These are phyloP conservation scores for Panthera tigris DNA, from an alignment of 2,113 vertebrate species.

Conservation along the genomic window DNA sequence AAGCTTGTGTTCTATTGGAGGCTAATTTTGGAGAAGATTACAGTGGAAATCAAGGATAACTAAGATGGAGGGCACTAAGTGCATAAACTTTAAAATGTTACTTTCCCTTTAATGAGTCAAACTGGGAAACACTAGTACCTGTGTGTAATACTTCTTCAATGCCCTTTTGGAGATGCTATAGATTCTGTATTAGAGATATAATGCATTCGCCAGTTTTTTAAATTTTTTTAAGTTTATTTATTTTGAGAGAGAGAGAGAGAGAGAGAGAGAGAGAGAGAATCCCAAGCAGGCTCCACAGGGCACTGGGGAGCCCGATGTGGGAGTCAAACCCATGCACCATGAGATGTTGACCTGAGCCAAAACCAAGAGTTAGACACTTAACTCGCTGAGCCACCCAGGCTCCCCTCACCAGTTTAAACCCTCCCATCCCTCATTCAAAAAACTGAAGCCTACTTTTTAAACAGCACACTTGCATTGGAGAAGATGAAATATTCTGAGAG, in stretches of 20 bases:
- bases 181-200: not conserved
- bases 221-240: no score
- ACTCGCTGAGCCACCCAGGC: no score
- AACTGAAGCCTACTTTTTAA: not conserved
- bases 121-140: not conserved
- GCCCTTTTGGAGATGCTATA: not conserved
- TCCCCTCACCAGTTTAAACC: not conserved
- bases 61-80: conserved; percentile 49
- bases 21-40: conserved; percentile 73
- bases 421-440: not conserved
- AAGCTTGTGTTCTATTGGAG: conserved; percentile 63
- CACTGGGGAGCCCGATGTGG: no score
- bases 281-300: no score
- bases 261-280: no score
- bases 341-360: no score
- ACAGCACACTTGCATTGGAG: not conserved
- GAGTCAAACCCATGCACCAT: no score
- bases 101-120: conserved; percentile 29
- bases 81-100: conserved; percentile 31
- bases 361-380: no score
- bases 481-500: conserved; percentile 28
- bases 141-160: not conserved
- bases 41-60: conserved; percentile 68
- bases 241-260: no score
- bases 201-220: not conserved